Percentiles rank a stretch among this genome's conserved stretches.
Evolutionary conservation across 2,888 invertebrate species (phyloP).

Genomic region (Trimorus sp.): DNA sequence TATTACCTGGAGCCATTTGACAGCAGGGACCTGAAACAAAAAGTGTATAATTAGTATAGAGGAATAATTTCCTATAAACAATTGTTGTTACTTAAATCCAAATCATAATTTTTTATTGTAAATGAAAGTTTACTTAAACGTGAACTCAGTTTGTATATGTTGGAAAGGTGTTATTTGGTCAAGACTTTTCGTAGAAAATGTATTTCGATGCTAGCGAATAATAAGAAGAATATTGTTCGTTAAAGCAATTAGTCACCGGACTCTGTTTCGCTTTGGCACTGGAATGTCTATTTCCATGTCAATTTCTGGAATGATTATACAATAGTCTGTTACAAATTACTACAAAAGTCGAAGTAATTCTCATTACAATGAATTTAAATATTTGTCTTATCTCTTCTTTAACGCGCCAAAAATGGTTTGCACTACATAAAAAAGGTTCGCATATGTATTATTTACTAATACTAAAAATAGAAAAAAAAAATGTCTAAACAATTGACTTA

Average conservation of each 20-base stretch:
- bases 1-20: slow-evolving; percentile 79
- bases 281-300: slow-evolving; percentile 35
- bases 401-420: neutral
- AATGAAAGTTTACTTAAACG: neutral
- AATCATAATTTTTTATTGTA: too few relatives aligned
- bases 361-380: neutral
- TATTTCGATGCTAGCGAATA: slow-evolving; percentile 17
- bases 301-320: slow-evolving; percentile 35
- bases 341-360: neutral
- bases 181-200: neutral
- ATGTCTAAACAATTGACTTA: too few relatives aligned
- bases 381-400: neutral
- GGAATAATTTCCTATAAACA: neutral
- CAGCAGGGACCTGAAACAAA: slow-evolving; percentile 76
- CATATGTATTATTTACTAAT: too few relatives aligned
- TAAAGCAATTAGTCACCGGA: slow-evolving; percentile 39
- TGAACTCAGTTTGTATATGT: neutral
- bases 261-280: slow-evolving; percentile 35
- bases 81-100: neutral
- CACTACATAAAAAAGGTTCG: neutral
- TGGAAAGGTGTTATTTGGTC: neutral
- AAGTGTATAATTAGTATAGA: slow-evolving; percentile 13
- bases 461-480: too few relatives aligned
- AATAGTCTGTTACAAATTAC: slow-evolving; percentile 29
- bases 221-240: slow-evolving; percentile 6